phyloP scores from a whole-genome alignment of 2,113 vertebrate genomes.

The Actinemys pallida region DNA sequence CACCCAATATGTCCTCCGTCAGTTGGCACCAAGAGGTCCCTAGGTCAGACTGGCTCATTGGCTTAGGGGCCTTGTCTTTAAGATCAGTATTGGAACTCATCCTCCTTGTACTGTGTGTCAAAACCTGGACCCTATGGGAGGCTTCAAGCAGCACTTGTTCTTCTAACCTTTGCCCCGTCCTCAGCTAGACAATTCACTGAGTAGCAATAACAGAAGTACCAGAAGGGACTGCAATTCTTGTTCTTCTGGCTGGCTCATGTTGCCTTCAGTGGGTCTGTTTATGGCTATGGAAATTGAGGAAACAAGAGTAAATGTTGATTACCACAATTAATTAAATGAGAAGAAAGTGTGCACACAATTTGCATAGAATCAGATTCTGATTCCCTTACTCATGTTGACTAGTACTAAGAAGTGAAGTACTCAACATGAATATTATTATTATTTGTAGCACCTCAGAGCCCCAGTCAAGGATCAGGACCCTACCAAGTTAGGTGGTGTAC shows the following conservation, averaged over 20 bases:
- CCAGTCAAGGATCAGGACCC: neutral
- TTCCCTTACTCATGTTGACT: neutral
- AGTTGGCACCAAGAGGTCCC: too few species aligned
- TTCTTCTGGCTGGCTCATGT: neutral
- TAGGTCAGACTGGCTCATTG: neutral
- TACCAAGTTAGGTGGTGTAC: neutral
- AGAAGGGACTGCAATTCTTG: neutral
- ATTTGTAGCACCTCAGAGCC: neutral
- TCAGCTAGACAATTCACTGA: neutral
- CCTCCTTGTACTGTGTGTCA: neutral
- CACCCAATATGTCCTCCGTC: too few species aligned
- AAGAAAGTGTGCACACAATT: neutral
- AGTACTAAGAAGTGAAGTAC: neutral
- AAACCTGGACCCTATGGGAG: neutral
- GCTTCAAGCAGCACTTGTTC: neutral
- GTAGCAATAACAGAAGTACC: neutral
- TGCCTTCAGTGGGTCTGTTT: neutral
- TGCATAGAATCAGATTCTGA: neutral
- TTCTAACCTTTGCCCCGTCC: neutral
- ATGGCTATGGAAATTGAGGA: neutral
- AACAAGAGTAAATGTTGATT: neutral
- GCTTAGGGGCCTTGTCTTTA: neutral
- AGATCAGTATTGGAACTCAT: neutral
- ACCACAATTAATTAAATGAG: neutral
- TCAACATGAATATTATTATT: neutral